These are phyloP conservation scores for Thumatha senex DNA, from an alignment of 2,888 invertebrate species.

Conservation along the genomic window DNA sequence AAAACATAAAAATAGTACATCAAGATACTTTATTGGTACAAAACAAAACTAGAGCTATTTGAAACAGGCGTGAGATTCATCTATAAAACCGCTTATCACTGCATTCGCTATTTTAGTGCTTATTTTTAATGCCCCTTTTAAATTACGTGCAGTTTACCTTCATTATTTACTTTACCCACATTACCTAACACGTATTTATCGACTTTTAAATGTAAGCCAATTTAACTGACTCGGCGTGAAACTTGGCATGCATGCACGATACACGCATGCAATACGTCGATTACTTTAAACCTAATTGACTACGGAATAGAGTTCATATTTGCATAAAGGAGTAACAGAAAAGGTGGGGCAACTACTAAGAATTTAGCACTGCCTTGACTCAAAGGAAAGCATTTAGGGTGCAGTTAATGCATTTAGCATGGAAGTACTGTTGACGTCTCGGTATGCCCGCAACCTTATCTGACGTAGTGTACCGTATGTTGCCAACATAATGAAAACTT, in stretches of 20 bases:
- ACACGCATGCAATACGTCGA: conserved; percentile 24
- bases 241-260: conserved; percentile 25
- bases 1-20: no score
- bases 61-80: not conserved
- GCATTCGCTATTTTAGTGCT: no score
- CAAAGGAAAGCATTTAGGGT: conserved; percentile 2
- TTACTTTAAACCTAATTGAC: conserved; percentile 20
- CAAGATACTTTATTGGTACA: no score
- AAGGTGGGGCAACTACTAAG: conserved; percentile 8
- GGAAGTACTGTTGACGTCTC: not conserved
- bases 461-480: not conserved
- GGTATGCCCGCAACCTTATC: not conserved
- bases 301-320: conserved; percentile 20
- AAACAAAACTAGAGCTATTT: not conserved
- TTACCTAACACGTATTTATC: conserved; percentile 33
- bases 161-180: conserved; percentile 23
- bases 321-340: conserved; percentile 8
- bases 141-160: conserved; percentile 21
- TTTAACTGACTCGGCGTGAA: conserved; percentile 37
- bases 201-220: conserved; percentile 42
- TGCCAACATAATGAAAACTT: not conserved
- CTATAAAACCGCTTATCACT: no score
- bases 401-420: not conserved
- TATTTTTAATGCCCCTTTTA: conserved; percentile 6
- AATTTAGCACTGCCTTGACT: conserved; percentile 12